A percentile compares a stretch with the other conserved stretches of the same genome.
Evolutionary conservation across 2,797 vertebrate species (phyloP).

Genomic region (Onychomys arenicola): DNA sequence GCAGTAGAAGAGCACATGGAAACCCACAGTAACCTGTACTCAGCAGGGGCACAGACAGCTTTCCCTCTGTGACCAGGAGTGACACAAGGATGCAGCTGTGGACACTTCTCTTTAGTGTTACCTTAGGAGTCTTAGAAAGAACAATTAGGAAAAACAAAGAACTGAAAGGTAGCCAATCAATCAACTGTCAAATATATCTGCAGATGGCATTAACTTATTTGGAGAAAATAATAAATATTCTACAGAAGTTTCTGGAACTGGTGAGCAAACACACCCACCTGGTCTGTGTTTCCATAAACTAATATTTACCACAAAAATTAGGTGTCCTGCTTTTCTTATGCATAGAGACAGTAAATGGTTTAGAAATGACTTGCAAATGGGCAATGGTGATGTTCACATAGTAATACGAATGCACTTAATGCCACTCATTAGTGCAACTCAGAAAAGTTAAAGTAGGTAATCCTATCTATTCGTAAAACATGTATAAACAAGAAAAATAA

Average conservation of each 20-base stretch:
- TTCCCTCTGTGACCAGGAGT: background rate
- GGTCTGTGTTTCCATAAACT: background rate
- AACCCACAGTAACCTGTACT: background rate
- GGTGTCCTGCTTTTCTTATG: too few relatives aligned
- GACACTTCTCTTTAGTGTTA: background rate
- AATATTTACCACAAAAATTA: background rate
- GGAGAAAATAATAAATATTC: background rate
- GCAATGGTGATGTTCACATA: background rate
- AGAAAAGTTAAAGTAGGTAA: background rate
- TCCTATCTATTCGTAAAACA: background rate
- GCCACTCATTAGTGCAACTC: background rate
- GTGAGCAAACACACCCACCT: background rate
- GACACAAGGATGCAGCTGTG: background rate
- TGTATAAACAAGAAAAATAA: background rate
- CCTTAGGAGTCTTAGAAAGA: background rate
- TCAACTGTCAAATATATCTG: background rate
- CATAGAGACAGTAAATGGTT: background rate
- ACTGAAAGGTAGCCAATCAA: background rate
- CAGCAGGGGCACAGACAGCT: background rate
- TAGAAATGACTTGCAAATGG: background rate
- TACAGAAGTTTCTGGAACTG: background rate
- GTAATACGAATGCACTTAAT: too few relatives aligned
- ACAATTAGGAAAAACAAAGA: background rate
- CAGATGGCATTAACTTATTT: background rate
- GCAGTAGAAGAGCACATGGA: too few relatives aligned